Evolutionary conservation across 2,113 vertebrate species (phyloP).

Genomic region (Colossoma macropomum): DNA sequence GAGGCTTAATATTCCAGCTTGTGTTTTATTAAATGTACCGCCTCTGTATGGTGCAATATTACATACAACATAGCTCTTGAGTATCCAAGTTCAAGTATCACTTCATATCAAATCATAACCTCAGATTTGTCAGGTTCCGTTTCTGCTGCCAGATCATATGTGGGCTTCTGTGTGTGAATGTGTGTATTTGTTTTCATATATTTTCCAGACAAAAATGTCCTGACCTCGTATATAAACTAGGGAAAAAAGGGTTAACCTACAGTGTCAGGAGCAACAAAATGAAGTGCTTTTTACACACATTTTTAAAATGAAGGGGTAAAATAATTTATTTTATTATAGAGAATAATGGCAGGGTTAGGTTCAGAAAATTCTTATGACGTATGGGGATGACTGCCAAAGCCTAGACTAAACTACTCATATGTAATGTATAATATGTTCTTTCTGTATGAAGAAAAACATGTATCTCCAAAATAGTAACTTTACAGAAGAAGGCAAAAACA

Average conservation of each 20-base stretch:
- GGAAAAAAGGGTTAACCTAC: background rate
- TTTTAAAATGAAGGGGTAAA: too few species aligned
- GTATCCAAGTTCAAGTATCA: conserved; percentile 26
- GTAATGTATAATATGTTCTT: too few species aligned
- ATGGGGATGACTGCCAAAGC: too few species aligned
- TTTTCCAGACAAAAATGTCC: background rate
- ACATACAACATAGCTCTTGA: conserved; percentile 43
- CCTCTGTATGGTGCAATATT: conserved; percentile 40
- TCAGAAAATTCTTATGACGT: too few species aligned
- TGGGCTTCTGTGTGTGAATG: background rate
- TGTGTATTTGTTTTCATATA: background rate
- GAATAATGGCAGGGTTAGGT: too few species aligned
- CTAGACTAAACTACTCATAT: too few species aligned
- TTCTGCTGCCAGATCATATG: conserved; percentile 2
- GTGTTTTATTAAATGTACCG: conserved; percentile 56
- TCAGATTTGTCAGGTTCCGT: conserved; percentile 37
- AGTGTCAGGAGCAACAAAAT: background rate
- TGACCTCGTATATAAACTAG: too few species aligned
- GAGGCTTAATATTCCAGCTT: conserved; percentile 48
- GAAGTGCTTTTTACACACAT: too few species aligned
- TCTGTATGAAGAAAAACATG: too few species aligned
- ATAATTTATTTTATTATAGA: too few species aligned
- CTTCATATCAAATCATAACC: conserved; percentile 54
- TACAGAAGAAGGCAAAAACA: too few species aligned
- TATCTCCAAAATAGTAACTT: too few species aligned